Base-by-base conservation (phyloP, 2,888 invertebrate genomes). In the Entomobrya proxima region DNA sequence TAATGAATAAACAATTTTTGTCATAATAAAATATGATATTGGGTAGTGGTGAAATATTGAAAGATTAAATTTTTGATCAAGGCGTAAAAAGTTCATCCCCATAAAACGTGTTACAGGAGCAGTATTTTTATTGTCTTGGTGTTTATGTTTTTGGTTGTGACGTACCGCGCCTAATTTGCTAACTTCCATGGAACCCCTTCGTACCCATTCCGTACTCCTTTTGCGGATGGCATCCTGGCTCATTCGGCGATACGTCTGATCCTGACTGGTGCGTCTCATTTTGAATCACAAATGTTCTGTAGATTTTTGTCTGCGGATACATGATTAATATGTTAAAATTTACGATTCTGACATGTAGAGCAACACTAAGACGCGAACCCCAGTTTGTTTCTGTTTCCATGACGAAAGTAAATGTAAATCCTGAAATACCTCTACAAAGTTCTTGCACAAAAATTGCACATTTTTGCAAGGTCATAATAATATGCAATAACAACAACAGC, bases 121-220 rank as follows among this genome's bases (percentile, higher is more conserved):
- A 32, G 35, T 15, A n/a, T 6, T 64, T 32, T 21, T 27, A 4
- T 64, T 32, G n/a, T 27, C 55, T 32, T 35, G 6, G 30, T 50
- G 30, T 30, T 37, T 32, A 24, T 61, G 18, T 61, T 44, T 15
- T 58, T 35, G 37, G 13, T 18, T 11, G n/a, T 44, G 78, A 88
- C 89, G 32, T 89, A 89, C 90, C 89, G 89, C 87, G 72, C 90
- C 90, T 32, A 90, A 83, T 83, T 90, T 90, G 72, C 88, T 78
- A 76, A 90, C 90, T 81, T 90, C 90, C 90, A 90, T 90, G 50
- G 88, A 88, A 55, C 90, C 90, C 35, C 90, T 87, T 18, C 90
- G 88, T 24, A 88, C 88, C 88, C 89, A 90, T 52, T 90, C 90
- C 80, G 86, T 87, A 82, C 89, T 89, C 64, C 88, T 74, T 80